Conservation (phyloP, 2,797 vertebrate species). For the Smutsia gigantea region DNA sequence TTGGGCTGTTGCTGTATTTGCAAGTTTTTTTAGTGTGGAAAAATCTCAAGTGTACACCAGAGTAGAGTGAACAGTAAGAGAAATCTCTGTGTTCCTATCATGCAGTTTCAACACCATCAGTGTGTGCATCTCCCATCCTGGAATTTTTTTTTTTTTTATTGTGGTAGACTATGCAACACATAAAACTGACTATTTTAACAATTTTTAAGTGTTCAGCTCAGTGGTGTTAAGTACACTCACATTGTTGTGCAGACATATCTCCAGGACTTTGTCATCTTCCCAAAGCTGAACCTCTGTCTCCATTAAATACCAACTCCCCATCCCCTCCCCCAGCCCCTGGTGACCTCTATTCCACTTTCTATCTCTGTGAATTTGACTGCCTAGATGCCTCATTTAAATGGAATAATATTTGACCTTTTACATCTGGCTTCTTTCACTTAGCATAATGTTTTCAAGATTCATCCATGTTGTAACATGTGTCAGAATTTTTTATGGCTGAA, state of each 20-base stretch:
- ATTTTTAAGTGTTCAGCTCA: neutral
- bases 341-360: no score
- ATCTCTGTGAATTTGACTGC: no score
- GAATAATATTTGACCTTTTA: no score
- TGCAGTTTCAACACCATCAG: no score
- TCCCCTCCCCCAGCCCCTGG: neutral
- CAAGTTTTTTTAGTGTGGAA: neutral
- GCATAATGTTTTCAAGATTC: no score
- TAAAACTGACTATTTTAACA: neutral
- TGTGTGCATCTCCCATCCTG: no score
- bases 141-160: neutral
- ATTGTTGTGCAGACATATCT: neutral
- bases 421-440: no score
- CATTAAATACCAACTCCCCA: rapidly evolving
- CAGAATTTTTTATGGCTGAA: no score
- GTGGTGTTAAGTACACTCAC: neutral
- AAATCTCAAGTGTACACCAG: rapidly evolving
- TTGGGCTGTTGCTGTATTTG: neutral
- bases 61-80: no score
- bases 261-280: neutral
- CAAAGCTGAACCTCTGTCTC: neutral
- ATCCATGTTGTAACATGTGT: no score
- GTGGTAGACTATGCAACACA: neutral
- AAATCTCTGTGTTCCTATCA: neutral
- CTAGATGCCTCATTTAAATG: no score